Evolutionary conservation across 2,888 invertebrate species (phyloP), one percentile per base, ranked within the genome.

Genomic region (Limenitis camilla): DNA sequence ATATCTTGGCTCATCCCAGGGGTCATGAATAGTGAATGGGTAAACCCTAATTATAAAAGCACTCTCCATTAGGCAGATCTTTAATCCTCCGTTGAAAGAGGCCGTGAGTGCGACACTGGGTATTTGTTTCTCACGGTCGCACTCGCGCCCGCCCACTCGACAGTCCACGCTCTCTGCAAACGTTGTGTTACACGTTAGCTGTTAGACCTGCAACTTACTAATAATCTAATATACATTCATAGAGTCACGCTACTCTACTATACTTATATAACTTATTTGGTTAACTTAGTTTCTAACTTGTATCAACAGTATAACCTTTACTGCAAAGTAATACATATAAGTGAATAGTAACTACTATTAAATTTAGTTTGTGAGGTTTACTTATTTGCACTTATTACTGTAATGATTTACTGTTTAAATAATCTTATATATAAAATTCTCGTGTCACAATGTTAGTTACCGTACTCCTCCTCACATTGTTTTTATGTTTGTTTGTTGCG

Each of bases 61-160:
- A 62, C 66, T 56, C 52, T 59, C 64, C 59, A 66, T 65, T 67
- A 62, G 63, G 52, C 51, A 55, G 60, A 66, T 63, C 62, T 65
- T 64, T 62, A 68, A 71, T 74, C 72, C 67, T 67, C 53, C 42
- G 50, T 46, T 42, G 58, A 59, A 60, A 58, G 66, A 66, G 63
- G 60, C 71, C 78, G 75, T 78, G 78, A 74, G 74, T 68, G 76
- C 72, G 72, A 75, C 79, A 72, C 62, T 66, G 70, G 63, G 62
- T 81, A 72, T 85, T 80, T 77, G 80, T 75, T 85, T 86, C 86
- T 79, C 86, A 86, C 86, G 86, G 69, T 84, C 72, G 59, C 83
- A n/a, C n/a, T n/a, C n/a, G n/a, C n/a, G 79, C 80, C 78, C 84
- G 80, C 86, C 86, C 81, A 85, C 85, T 65, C 52, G 58, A 66